Conservation (phyloP, 2,797 vertebrate species). For the Coccyzus lansbergi region DNA sequence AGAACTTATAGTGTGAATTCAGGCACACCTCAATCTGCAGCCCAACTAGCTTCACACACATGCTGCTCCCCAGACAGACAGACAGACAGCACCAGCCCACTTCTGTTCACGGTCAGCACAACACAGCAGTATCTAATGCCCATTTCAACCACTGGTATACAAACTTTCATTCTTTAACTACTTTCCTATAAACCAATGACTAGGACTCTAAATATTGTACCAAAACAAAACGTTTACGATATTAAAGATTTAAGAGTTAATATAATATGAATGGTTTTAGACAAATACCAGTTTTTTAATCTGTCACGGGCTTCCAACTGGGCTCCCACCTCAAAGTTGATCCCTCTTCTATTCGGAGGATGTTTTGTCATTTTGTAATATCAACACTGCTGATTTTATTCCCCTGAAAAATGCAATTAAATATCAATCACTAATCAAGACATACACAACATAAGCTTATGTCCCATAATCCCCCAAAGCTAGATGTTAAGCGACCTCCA, state of each 20-base stretch:
- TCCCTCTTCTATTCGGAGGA: constrained; percentile 93
- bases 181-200: constrained; percentile 35
- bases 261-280: constrained; percentile 71
- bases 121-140: not conserved
- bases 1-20: not conserved
- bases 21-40: not conserved
- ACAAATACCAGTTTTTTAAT: constrained; percentile 92
- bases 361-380: constrained; percentile 93
- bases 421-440: constrained; percentile 74
- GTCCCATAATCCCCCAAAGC: constrained; percentile 50
- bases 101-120: not conserved
- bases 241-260: constrained; percentile 61
- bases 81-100: not conserved
- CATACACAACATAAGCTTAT: constrained; percentile 56
- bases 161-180: not conserved
- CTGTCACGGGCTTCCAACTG: constrained; percentile 94
- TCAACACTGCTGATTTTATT: constrained; percentile 80
- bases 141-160: constrained; percentile 40
- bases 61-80: not conserved
- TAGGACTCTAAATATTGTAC: constrained; percentile 18
- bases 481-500: not conserved
- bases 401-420: constrained; percentile 82
- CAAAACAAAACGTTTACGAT: constrained; percentile 50
- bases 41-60: not conserved
- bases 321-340: constrained; percentile 94